Conservation (phyloP, 2,888 invertebrate genomes). For the Brenthis daphne region DNA sequence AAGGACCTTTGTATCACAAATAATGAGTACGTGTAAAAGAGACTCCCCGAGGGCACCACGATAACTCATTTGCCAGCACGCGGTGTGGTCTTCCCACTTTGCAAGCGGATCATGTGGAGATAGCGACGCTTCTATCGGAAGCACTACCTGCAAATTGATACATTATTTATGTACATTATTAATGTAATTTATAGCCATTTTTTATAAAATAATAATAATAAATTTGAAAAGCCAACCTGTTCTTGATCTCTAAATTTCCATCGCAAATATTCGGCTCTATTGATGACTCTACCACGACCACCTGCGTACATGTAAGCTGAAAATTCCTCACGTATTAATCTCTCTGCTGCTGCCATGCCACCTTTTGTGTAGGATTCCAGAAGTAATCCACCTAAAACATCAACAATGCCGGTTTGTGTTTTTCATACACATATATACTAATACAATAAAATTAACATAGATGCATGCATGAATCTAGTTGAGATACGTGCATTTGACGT, state of each 20-base stretch:
- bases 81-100: conserved; percentile 94
- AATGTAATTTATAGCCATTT: not conserved
- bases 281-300: conserved; percentile 92
- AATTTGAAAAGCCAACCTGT: conserved; percentile 75
- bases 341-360: conserved; percentile 91
- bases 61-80: conserved; percentile 99
- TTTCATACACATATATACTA: not conserved
- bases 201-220: not conserved
- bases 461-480: too few species aligned
- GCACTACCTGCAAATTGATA: conserved; percentile 81
- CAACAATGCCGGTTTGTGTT: not conserved
- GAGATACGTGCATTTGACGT: too few species aligned
- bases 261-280: conserved; percentile 92
- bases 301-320: conserved; percentile 93
- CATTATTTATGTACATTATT: not conserved
- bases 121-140: conserved; percentile 93
- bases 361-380: conserved; percentile 93
- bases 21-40: conserved; percentile 95
- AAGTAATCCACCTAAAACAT: conserved; percentile 88
- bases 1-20: conserved; percentile 92
- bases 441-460: not conserved
- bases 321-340: conserved; percentile 92
- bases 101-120: conserved; percentile 93
- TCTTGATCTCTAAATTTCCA: conserved; percentile 95
- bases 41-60: conserved; percentile 98